phyloP scores from a whole-genome alignment of 2,797 vertebrate genomes.

The Poliocrania exsul region DNA sequence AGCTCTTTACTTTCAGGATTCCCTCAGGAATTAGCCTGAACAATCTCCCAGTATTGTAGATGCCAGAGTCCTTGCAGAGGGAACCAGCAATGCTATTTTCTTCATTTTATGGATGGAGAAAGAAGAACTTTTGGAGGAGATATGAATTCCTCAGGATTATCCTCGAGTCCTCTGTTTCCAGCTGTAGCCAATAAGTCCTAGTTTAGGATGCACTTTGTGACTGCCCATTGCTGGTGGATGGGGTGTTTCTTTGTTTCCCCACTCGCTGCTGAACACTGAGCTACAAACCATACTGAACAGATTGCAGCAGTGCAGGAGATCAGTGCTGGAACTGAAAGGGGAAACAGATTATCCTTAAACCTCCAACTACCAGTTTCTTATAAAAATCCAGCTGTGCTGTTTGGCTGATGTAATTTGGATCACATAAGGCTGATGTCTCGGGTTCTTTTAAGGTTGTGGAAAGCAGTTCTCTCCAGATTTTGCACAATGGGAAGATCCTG shows the following conservation, averaged over 20 bases:
- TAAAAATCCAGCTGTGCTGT: conserved; percentile 30
- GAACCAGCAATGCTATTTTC: not conserved
- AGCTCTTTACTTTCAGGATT: not conserved
- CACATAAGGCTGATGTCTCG: conserved; percentile 3
- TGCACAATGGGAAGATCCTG: conserved; percentile 86
- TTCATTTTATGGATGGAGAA: not conserved
- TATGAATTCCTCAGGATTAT: not conserved
- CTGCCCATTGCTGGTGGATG: not conserved
- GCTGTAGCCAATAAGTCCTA: not conserved
- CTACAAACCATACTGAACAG: not conserved
- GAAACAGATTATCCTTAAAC: conserved; percentile 20
- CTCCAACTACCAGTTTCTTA: conserved; percentile 22
- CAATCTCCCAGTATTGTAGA: not conserved
- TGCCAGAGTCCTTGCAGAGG: not conserved
- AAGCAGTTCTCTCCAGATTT: conserved; percentile 81
- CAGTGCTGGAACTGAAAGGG: not conserved
- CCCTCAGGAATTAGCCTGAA: not conserved
- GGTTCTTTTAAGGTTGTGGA: conserved; percentile 82
- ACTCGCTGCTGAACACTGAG: not conserved
- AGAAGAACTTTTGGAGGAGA: not conserved
- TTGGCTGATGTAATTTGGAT: conserved; percentile 37
- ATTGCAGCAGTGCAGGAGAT: not conserved
- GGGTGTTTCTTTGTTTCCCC: not conserved
- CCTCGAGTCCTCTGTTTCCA: not conserved
- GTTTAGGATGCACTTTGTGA: not conserved